Conservation (phyloP, 2,888 invertebrate species). For the Sphecodes monilicornis region DNA sequence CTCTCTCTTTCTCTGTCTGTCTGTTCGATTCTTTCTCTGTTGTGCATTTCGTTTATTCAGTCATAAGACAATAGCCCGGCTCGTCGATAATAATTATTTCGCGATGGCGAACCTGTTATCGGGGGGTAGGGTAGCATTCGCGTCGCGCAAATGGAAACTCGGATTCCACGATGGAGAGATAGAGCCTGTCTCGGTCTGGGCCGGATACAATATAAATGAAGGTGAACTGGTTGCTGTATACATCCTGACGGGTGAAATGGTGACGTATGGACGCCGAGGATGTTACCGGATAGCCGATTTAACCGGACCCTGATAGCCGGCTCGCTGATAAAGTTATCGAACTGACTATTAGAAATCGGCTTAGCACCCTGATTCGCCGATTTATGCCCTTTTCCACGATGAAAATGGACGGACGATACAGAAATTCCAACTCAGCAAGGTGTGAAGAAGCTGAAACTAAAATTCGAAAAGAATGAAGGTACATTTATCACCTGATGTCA, state of each 20-base stretch:
- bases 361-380: constrained; percentile 4
- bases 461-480: no score
- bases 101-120: constrained; percentile 23
- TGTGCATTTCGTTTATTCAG: constrained; percentile 51
- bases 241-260: neutral
- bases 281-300: neutral
- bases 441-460: no score
- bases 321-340: constrained; percentile 13
- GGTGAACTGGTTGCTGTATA: neutral
- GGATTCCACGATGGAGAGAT: neutral
- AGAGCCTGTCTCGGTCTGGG: neutral
- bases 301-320: neutral
- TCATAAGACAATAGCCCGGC: constrained; percentile 19
- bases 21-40: no score
- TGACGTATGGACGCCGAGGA: neutral
- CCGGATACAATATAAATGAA: constrained; percentile 20
- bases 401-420: neutral
- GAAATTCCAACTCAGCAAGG: neutral
- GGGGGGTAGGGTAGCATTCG: neutral
- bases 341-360: constrained; percentile 14
- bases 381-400: neutral
- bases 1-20: no score
- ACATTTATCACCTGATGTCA: no score
- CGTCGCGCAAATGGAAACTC: neutral
- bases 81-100: constrained; percentile 52